Evolutionary conservation across 2,797 vertebrate species (phyloP).

Genomic region (Gadopsis bispinosus): DNA sequence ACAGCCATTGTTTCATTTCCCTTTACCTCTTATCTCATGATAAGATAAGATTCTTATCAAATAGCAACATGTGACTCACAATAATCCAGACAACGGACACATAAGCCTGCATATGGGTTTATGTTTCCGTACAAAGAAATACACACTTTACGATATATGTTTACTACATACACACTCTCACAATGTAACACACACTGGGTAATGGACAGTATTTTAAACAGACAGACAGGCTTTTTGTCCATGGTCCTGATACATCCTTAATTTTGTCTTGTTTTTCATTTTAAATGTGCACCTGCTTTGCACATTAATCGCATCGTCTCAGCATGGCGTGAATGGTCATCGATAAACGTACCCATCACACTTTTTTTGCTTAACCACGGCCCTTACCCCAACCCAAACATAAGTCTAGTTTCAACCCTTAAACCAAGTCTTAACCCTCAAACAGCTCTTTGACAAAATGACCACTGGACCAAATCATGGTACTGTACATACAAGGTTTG

Average conservation of each 20-base stretch:
- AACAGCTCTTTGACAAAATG: background rate
- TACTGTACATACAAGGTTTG: background rate
- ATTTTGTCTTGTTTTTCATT: background rate
- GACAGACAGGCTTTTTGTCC: background rate
- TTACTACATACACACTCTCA: conserved; percentile 1
- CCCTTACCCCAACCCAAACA: background rate
- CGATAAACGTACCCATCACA: too few species aligned
- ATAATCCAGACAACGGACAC: background rate
- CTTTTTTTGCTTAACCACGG: background rate
- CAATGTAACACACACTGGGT: background rate
- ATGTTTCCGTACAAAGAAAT: conserved; percentile 1
- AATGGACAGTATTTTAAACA: background rate
- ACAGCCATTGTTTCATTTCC: conserved; percentile 61
- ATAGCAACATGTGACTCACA: conserved; percentile 7
- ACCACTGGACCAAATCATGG: background rate
- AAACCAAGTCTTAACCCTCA: background rate
- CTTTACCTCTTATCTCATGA: conserved; percentile 32
- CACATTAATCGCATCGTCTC: background rate
- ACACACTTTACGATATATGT: background rate
- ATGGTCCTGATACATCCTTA: background rate
- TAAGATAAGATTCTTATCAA: conserved; percentile 21
- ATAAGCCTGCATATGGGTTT: background rate
- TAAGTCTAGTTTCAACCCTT: background rate
- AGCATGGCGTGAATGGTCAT: background rate
- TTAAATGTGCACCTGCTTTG: background rate